phyloP scores from a whole-genome alignment of 2,113 vertebrate genomes.

The Acanthochromis polyacanthus region DNA sequence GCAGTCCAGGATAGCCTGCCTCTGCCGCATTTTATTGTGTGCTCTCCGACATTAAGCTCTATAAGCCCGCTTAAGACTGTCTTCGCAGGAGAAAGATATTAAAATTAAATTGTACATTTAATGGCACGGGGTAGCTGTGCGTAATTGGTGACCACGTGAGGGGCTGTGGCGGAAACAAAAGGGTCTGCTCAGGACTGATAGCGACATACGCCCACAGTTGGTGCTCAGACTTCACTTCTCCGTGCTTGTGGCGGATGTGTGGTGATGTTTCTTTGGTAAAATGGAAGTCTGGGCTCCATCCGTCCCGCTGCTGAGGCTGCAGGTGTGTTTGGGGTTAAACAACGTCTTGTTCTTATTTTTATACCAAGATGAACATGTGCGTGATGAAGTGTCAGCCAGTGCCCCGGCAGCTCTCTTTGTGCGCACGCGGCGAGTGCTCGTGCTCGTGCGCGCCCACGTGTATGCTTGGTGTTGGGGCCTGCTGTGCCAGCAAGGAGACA shows the following conservation, averaged over 20 bases:
- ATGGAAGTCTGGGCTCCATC: conserved; percentile 34
- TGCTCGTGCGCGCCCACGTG: conserved; percentile 21
- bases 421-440: conserved; percentile 5
- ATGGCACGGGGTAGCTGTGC: conserved; percentile 32
- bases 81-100: not conserved
- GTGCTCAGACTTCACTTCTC: conserved; percentile 50
- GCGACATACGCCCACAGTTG: conserved; percentile 62
- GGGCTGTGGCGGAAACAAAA: conserved; percentile 80
- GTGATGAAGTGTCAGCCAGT: conserved; percentile 57
- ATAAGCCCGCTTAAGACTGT: not conserved
- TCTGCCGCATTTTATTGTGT: conserved; percentile 72
- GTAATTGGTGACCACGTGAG: conserved; percentile 75
- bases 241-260: not conserved
- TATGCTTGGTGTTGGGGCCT: conserved; percentile 51
- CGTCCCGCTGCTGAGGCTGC: conserved; percentile 19
- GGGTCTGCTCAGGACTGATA: conserved; percentile 66
- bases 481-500: conserved; percentile 72
- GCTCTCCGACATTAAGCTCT: not conserved
- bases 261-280: conserved; percentile 5
- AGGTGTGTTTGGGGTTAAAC: conserved; percentile 37
- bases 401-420: conserved; percentile 25
- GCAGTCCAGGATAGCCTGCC: conserved; percentile 64
- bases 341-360: not conserved
- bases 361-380: conserved; percentile 48
- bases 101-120: conserved; percentile 14